Evolutionary conservation across 2,888 invertebrate genomes (phyloP).

Genomic region (Sarcophaga carnaria): DNA sequence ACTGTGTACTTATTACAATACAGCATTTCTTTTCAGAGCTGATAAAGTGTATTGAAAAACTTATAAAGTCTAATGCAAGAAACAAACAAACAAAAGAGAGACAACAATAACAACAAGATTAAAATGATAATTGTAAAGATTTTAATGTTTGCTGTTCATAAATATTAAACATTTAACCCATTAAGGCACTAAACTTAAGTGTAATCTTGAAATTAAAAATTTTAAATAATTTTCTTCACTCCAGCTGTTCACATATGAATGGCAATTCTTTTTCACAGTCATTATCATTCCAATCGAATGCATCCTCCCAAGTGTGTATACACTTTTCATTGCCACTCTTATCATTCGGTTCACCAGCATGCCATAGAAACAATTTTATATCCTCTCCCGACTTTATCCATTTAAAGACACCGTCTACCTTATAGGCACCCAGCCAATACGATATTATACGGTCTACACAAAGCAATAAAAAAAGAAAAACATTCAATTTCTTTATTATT

Average conservation of each 20-base stretch:
- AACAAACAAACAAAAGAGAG: too few relatives aligned
- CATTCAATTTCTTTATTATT: neutral
- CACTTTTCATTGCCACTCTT: constrained; percentile 57
- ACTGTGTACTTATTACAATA: too few relatives aligned
- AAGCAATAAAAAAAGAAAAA: neutral
- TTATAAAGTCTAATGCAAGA: too few relatives aligned
- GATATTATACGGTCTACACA: constrained; percentile 17
- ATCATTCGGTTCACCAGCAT: constrained; percentile 58
- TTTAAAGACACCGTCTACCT: constrained; percentile 44
- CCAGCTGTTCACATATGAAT: constrained; percentile 55
- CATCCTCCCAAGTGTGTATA: constrained; percentile 60
- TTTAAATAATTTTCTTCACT: neutral
- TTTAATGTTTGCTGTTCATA: too few relatives aligned
- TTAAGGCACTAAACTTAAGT: too few relatives aligned
- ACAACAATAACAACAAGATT: too few relatives aligned
- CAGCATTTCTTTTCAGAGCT: too few relatives aligned
- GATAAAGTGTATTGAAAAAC: too few relatives aligned
- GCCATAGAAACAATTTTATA: constrained; percentile 57
- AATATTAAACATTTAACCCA: too few relatives aligned
- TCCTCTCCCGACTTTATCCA: constrained; percentile 49
- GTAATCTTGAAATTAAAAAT: too few relatives aligned
- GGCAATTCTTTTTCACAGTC: constrained; percentile 53
- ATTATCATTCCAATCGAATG: constrained; percentile 63
- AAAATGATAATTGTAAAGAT: too few relatives aligned
- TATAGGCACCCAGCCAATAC: constrained; percentile 61